phyloP scores from a whole-genome alignment of 1,140 invertebrate species.

The Trichogramma pretiosum region DNA sequence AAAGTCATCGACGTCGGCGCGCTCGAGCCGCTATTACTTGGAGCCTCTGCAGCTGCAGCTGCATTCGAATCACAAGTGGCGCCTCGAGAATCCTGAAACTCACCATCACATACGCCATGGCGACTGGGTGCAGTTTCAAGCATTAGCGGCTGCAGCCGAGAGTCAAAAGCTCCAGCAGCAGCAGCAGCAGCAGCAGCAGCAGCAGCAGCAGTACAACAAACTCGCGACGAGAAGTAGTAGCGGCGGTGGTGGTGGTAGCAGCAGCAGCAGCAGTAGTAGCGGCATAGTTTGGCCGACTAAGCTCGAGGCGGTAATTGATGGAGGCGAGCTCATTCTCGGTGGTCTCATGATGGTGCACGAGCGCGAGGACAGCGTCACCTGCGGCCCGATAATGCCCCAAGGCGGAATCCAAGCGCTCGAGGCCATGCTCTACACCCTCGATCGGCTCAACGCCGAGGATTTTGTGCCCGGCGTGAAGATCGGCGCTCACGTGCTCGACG shows the following conservation, averaged over 20 bases:
- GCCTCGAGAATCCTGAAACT: slow-evolving; percentile 24
- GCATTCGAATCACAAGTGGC: slow-evolving; percentile 14
- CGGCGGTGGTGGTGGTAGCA: too few relatives aligned
- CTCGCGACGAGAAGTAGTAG: too few relatives aligned
- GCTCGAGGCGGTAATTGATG: slow-evolving; percentile 74
- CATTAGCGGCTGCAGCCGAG: slow-evolving; percentile 8
- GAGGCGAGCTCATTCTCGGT: slow-evolving; percentile 76
- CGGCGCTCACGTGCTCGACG: slow-evolving; percentile 84
- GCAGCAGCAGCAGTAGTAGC: too few relatives aligned
- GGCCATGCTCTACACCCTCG: slow-evolving; percentile 85
- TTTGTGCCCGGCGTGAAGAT: slow-evolving; percentile 69
- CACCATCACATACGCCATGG: slow-evolving; percentile 27
- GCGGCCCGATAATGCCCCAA: slow-evolving; percentile 90
- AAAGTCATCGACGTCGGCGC: too few relatives aligned
- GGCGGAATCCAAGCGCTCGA: slow-evolving; percentile 86
- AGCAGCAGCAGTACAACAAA: too few relatives aligned
- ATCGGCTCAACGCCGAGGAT: slow-evolving; percentile 64
- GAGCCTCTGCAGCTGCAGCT: not conserved
- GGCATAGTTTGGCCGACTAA: slow-evolving; percentile 70
- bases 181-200: too few relatives aligned
- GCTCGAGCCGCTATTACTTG: not conserved
- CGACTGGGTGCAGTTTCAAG: slow-evolving; percentile 22
- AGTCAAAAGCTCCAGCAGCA: not conserved
- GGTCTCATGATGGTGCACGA: slow-evolving; percentile 95
- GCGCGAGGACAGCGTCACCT: slow-evolving; percentile 69